These are phyloP conservation scores for Xestobium rufovillosum DNA, from an alignment of 2,888 invertebrate genomes.

Conservation along the genomic window DNA sequence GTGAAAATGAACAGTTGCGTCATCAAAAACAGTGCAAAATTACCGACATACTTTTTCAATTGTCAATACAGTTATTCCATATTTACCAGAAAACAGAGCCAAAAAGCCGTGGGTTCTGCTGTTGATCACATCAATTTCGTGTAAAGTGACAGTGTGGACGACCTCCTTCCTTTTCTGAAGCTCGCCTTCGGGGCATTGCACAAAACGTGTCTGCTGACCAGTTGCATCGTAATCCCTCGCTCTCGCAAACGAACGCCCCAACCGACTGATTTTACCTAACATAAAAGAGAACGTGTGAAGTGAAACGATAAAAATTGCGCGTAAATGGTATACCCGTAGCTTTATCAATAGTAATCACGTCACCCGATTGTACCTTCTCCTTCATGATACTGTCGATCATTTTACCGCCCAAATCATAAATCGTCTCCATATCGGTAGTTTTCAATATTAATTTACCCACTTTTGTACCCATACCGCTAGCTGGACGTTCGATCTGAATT, in stretches of 20 bases:
- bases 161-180: conserved; percentile 96
- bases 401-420: conserved; percentile 96
- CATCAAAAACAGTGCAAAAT: too few species aligned
- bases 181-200: conserved; percentile 98
- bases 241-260: conserved; percentile 92
- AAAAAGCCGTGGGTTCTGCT: conserved; percentile 96
- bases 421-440: conserved; percentile 99
- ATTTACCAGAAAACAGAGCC: conserved; percentile 87
- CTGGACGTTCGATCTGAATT: conserved; percentile 91
- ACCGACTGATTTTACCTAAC: conserved; percentile 42
- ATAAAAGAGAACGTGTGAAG: conserved; percentile 7
- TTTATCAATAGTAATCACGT: conserved; percentile 97
- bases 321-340: conserved; percentile 87
- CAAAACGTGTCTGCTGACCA: conserved; percentile 74
- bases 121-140: conserved; percentile 99
- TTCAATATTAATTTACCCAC: conserved; percentile 93
- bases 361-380: conserved; percentile 92
- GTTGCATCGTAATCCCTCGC: conserved; percentile 98
- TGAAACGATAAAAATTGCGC: too few species aligned
- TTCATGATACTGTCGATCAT: conserved; percentile 96
- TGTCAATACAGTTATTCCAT: too few species aligned
- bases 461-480: conserved; percentile 79
- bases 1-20: too few species aligned
- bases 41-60: too few species aligned
- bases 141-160: conserved; percentile 96